Evolutionary conservation across 2,888 invertebrate species (phyloP).

Genomic region (Diadegma fenestrale): DNA sequence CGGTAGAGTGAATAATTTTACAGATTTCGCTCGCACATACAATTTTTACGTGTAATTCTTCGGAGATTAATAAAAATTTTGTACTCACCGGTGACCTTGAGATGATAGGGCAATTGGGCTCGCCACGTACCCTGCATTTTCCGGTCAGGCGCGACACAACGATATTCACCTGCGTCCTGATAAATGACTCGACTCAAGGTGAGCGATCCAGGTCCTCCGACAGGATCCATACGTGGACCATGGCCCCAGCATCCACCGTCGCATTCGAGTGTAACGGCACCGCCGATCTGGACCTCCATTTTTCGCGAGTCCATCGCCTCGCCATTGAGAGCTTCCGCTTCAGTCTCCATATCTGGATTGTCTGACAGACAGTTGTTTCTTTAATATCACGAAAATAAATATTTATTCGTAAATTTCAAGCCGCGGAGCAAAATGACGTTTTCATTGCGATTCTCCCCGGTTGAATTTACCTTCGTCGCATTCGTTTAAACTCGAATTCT

Average conservation of each 20-base stretch:
- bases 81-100: constrained; percentile 86
- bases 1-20: background rate
- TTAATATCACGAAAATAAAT: constrained; percentile 36
- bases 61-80: background rate
- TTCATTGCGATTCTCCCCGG: background rate
- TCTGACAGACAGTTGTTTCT: constrained; percentile 72
- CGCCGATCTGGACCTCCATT: constrained; percentile 94
- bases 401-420: background rate
- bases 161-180: constrained; percentile 91
- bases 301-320: constrained; percentile 86
- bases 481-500: background rate
- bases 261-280: constrained; percentile 94
- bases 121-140: constrained; percentile 85
- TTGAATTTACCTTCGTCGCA: background rate
- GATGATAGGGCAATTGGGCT: constrained; percentile 83
- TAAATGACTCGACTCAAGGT: constrained; percentile 90
- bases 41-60: background rate
- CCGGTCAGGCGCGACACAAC: constrained; percentile 88
- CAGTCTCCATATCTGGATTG: constrained; percentile 82
- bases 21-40: too few relatives aligned
- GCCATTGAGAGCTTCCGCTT: constrained; percentile 82
- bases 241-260: constrained; percentile 85
- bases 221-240: constrained; percentile 85
- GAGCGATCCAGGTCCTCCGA: constrained; percentile 88
- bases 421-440: background rate